Evolutionary conservation across 2,113 vertebrate genomes (phyloP).

Genomic region (Melanostigma gelatinosum): DNA sequence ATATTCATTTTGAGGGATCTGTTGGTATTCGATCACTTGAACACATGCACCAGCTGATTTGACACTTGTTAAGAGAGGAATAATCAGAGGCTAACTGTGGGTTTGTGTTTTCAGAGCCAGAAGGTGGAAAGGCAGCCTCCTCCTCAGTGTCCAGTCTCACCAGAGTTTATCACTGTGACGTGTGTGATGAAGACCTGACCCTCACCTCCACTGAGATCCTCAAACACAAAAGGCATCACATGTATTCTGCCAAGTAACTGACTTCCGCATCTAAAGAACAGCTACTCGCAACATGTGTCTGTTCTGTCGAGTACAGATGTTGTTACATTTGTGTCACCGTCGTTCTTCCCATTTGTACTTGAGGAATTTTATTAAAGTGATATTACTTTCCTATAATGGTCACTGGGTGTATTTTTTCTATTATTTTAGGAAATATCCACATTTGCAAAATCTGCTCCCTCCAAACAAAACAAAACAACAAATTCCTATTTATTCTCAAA

Average conservation of each 20-base stretch:
- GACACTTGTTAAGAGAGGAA: not conserved
- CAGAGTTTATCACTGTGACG: conserved; percentile 85
- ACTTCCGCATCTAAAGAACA: not conserved
- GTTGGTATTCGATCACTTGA: not conserved
- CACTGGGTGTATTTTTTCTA: conserved; percentile 4
- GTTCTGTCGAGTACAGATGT: not conserved
- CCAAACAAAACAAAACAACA: not conserved
- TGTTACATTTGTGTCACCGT: not conserved
- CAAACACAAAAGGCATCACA: conserved; percentile 85
- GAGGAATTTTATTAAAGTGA: conserved; percentile 7
- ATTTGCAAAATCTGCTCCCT: not conserved
- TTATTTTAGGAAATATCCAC: not conserved
- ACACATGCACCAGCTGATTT: not conserved
- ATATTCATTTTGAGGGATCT: not conserved
- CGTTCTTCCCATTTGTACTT: not conserved
- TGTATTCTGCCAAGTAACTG: conserved; percentile 63
- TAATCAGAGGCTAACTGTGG: not conserved
- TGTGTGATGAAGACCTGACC: conserved; percentile 85
- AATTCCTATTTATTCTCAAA: not conserved
- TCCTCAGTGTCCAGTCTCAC: conserved; percentile 74
- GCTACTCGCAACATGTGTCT: not conserved
- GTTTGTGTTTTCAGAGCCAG: conserved; percentile 57
- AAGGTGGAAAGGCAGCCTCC: not conserved
- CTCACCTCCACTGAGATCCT: conserved; percentile 91
- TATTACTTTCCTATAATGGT: conserved; percentile 9